These are phyloP conservation scores for Epicauta chinensis DNA, from an alignment of 1,140 invertebrate genomes.

Conservation along the genomic window DNA sequence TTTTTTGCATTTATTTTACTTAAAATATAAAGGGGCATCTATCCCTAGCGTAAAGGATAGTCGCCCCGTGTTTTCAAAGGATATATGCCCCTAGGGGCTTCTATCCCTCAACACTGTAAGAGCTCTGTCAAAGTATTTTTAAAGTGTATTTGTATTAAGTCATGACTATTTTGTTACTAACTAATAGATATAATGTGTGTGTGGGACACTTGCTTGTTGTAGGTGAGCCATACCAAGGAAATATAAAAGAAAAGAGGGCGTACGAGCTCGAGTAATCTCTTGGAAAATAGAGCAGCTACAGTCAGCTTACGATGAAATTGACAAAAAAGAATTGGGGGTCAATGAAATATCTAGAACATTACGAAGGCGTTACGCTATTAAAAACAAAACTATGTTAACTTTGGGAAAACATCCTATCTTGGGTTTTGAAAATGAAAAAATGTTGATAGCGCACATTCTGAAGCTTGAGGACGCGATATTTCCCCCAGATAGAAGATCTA, in stretches of 20 bases:
- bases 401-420: slow-evolving; percentile 13
- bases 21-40: too few relatives aligned
- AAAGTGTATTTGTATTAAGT: not conserved
- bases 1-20: slow-evolving; percentile 4
- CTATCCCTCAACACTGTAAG: not conserved
- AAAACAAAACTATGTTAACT: not conserved
- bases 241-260: slow-evolving; percentile 5
- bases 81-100: not conserved
- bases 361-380: not conserved
- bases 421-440: slow-evolving; percentile 30
- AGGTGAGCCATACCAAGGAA: slow-evolving; percentile 1
- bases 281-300: slow-evolving; percentile 7
- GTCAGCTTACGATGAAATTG: slow-evolving; percentile 7
- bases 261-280: slow-evolving; percentile 10
- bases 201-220: too few relatives aligned
- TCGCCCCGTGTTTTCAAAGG: too few relatives aligned
- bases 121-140: not conserved
- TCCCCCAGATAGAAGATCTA: slow-evolving; percentile 21
- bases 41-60: too few relatives aligned
- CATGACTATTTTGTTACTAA: not conserved
- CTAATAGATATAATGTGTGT: not conserved
- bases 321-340: not conserved
- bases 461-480: slow-evolving; percentile 28
- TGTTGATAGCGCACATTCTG: slow-evolving; percentile 34
- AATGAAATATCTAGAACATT: slow-evolving; percentile 4